A percentile compares a stretch with the other conserved stretches of the same genome.
phyloP scores from a whole-genome alignment of 2,888 invertebrate genomes.

The Epinotia nisella region DNA sequence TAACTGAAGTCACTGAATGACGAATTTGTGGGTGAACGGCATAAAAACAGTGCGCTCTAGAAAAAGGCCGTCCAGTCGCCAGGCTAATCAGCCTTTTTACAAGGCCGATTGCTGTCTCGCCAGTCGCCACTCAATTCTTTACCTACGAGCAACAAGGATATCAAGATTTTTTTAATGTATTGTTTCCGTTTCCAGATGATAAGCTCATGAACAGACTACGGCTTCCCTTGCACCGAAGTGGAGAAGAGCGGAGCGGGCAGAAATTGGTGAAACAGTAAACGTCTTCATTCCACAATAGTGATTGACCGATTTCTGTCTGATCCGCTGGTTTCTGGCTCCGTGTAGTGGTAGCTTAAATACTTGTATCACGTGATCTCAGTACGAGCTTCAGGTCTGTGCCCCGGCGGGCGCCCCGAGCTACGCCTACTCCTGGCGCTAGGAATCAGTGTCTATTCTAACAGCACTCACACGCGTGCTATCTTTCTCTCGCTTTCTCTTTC shows the following conservation, averaged over 20 bases:
- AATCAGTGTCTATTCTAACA: slow-evolving; percentile 32
- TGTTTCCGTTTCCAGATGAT: neutral
- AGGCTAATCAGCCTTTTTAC: too few species aligned
- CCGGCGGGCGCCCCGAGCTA: slow-evolving; percentile 14
- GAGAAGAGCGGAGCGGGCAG: neutral
- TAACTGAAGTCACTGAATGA: too few species aligned
- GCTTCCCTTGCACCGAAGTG: neutral
- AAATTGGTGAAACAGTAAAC: neutral
- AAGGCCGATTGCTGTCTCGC: too few species aligned
- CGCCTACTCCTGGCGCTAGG: slow-evolving; percentile 21
- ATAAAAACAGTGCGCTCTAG: neutral
- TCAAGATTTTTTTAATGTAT: too few species aligned
- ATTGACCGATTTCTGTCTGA: neutral
- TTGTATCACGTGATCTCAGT: neutral
- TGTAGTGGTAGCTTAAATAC: neutral
- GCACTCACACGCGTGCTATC: slow-evolving; percentile 37
- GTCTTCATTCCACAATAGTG: too few species aligned
- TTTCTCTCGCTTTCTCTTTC: slow-evolving; percentile 38
- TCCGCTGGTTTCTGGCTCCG: slow-evolving; percentile 1
- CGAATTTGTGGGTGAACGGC: neutral
- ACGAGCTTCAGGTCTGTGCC: neutral
- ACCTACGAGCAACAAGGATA: too few species aligned
- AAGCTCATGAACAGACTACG: slow-evolving; percentile 13
- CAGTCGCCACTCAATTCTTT: too few species aligned
- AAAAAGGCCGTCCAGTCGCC: too few species aligned